Conservation (phyloP, 2,888 invertebrate species). For the Xylota segnis region DNA sequence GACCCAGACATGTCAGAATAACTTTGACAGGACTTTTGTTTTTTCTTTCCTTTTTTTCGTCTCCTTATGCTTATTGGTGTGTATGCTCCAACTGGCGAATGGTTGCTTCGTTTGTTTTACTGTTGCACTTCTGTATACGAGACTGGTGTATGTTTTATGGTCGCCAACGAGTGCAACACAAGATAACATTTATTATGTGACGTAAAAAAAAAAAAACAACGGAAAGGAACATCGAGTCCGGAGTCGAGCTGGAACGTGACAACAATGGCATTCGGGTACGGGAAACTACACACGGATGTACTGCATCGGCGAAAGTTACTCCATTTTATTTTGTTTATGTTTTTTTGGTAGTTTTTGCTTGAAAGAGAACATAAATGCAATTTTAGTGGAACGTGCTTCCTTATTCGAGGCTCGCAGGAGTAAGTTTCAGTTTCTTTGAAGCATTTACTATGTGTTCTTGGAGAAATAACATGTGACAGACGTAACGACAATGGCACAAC, state of each 20-base stretch:
- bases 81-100: conserved; percentile 5
- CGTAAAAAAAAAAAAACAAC: neutral
- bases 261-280: conserved; percentile 3
- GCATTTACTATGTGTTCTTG: too few relatives aligned
- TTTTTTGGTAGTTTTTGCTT: conserved; percentile 3
- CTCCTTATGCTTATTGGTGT: too few relatives aligned
- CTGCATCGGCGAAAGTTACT: neutral
- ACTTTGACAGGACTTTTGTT: neutral
- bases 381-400: neutral
- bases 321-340: neutral
- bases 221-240: neutral
- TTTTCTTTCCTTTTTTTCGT: too few relatives aligned
- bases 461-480: too few relatives aligned
- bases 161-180: conserved; percentile 10
- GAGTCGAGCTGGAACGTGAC: conserved; percentile 26
- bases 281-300: neutral
- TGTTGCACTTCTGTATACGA: conserved; percentile 4
- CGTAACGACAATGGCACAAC: too few relatives aligned
- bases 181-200: conserved; percentile 27
- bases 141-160: conserved; percentile 20
- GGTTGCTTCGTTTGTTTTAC: conserved; percentile 10
- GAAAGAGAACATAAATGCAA: neutral
- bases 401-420: neutral
- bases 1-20: conserved; percentile 29
- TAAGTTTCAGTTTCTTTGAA: too few relatives aligned